Conservation (phyloP, 2,113 vertebrate species). For the Vidua macroura region DNA sequence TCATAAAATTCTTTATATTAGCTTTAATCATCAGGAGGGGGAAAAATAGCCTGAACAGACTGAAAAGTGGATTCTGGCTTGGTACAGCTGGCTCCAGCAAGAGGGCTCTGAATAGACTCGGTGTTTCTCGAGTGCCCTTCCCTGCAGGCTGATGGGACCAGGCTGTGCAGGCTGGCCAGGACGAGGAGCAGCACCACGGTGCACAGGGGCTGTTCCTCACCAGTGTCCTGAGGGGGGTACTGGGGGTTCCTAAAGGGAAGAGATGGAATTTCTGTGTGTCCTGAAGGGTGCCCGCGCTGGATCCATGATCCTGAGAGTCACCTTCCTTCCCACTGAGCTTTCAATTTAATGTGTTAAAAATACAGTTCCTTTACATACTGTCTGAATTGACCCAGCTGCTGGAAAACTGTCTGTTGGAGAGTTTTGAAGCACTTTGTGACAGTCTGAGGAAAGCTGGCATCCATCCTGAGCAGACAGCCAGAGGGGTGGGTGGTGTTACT, state of each 20-base stretch:
- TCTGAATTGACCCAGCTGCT: not conserved
- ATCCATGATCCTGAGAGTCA: rapidly evolving
- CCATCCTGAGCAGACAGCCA: not conserved
- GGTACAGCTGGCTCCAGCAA: not conserved
- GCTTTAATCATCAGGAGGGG: not conserved
- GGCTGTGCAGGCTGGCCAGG: not conserved
- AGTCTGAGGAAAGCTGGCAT: not conserved
- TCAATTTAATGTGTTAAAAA: not conserved
- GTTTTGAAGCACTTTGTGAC: not conserved
- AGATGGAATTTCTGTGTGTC: rapidly evolving
- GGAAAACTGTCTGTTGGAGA: not conserved
- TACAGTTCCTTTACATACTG: not conserved
- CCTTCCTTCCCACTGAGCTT: not conserved
- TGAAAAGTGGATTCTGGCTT: not conserved
- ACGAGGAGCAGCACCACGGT: rapidly evolving
- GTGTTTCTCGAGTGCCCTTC: not conserved
- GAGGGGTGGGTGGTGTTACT: no score
- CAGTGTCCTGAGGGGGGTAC: not conserved
- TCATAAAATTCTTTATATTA: slow-evolving; percentile 38
- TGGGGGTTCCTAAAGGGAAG: not conserved
- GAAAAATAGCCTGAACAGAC: not conserved
- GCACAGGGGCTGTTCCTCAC: not conserved
- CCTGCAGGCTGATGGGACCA: not conserved
- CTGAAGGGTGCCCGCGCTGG: not conserved
- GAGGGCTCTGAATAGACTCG: not conserved